Evolutionary conservation across 2,113 vertebrate genomes (phyloP).

Genomic region (Syngnathus scovelli): DNA sequence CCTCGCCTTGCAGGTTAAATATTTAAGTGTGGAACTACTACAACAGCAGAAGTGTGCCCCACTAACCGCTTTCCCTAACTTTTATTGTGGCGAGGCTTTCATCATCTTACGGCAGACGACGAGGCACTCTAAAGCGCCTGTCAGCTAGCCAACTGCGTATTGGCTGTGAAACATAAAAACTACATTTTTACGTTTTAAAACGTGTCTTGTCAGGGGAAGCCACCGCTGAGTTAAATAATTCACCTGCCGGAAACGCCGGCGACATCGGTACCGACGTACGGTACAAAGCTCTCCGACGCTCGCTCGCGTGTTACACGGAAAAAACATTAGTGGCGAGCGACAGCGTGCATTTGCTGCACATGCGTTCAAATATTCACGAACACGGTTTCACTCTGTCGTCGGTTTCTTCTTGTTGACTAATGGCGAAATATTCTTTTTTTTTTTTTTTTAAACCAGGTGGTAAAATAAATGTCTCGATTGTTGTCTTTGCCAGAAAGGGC

Average conservation of each 20-base stretch:
- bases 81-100: background rate
- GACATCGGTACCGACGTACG: background rate
- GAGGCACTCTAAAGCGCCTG: no score
- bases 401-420: slow-evolving; percentile 5
- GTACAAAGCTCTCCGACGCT: background rate
- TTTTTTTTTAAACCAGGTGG: no score
- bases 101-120: background rate
- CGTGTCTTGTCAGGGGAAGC: background rate
- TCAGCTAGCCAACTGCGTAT: no score
- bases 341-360: background rate
- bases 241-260: background rate
- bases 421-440: no score
- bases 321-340: background rate
- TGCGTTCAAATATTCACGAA: background rate
- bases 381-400: no score
- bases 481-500: background rate
- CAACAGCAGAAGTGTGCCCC: background rate
- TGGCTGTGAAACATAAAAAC: no score
- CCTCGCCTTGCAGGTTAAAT: slow-evolving; percentile 21
- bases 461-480: no score
- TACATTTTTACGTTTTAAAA: no score
- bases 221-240: background rate
- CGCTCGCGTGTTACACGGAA: background rate
- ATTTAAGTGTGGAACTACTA: slow-evolving; percentile 12
- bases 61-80: background rate